Conservation (phyloP, 2,113 vertebrate species). For the Raja brachyura region DNA sequence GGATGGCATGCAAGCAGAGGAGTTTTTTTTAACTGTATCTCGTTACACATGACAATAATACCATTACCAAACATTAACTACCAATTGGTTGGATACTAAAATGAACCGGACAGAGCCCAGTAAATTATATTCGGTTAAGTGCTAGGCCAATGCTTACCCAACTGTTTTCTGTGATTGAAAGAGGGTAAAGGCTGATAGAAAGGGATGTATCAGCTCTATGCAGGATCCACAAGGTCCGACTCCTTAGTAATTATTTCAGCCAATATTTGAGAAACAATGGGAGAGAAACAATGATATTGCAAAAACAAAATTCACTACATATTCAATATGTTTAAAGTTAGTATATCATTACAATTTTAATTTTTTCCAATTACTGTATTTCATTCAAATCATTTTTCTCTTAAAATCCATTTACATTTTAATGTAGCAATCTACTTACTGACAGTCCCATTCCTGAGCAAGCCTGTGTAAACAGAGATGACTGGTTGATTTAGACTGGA, state of each 20-base stretch:
- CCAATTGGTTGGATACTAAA: not conserved
- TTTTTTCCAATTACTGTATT: slow-evolving; percentile 32
- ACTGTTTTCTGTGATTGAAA: not conserved
- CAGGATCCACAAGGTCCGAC: not conserved
- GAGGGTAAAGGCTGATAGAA: not conserved
- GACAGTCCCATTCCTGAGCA: slow-evolving; percentile 31
- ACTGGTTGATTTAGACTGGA: slow-evolving; percentile 35
- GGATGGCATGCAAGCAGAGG: too few relatives aligned
- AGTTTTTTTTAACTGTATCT: too few relatives aligned
- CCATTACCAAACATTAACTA: not conserved
- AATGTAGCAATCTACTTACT: slow-evolving; percentile 36
- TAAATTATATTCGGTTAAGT: not conserved
- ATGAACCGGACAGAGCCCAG: not conserved
- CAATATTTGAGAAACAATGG: not conserved
- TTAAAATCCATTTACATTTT: slow-evolving; percentile 37
- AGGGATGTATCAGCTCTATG: slow-evolving; percentile 16
- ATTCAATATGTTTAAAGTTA: slow-evolving; percentile 28
- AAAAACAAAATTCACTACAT: not conserved
- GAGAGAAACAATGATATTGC: not conserved
- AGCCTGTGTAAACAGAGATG: slow-evolving; percentile 35
- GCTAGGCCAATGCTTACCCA: not conserved
- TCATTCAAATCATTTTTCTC: slow-evolving; percentile 37
- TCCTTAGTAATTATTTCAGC: not conserved
- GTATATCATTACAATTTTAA: slow-evolving; percentile 22
- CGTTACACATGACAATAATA: too few relatives aligned